A percentile compares a stretch with the other conserved stretches of the same genome.
Evolutionary conservation across 2,797 vertebrate genomes (phyloP).

Genomic region (Chelidonichthys spinosus): DNA sequence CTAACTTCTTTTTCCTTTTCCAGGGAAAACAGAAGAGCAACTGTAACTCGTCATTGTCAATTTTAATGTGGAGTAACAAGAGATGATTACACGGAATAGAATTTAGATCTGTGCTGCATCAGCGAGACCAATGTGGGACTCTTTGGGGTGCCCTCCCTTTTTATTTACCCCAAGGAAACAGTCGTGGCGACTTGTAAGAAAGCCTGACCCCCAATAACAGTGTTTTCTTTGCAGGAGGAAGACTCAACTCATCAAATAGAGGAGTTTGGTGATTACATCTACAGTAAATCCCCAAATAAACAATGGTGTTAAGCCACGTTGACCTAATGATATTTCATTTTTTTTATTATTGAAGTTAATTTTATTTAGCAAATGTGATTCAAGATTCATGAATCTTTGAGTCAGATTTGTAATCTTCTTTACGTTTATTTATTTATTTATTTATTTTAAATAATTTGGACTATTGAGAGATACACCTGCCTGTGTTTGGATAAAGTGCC

Average conservation of each 20-base stretch:
- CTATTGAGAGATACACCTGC: background rate
- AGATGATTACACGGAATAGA: background rate
- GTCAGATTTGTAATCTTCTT: background rate
- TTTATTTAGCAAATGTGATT: no score
- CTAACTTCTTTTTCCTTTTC: conserved; percentile 10
- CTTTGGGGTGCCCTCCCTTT: background rate
- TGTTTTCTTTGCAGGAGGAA: background rate
- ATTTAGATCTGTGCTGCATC: background rate
- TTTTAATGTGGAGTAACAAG: conserved; percentile 16
- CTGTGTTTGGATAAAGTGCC: background rate
- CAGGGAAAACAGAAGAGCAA: conserved; percentile 39
- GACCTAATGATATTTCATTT: background rate
- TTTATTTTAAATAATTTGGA: background rate
- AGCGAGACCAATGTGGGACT: background rate
- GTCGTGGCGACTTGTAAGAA: background rate
- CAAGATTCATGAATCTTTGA: no score
- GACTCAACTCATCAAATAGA: background rate
- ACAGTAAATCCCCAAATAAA: background rate
- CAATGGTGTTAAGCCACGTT: background rate
- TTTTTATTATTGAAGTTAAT: no score
- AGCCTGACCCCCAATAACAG: no score
- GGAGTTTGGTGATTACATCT: background rate
- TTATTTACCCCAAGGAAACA: background rate
- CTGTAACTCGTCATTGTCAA: conserved; percentile 36
- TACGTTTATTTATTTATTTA: background rate